Base-by-base conservation (phyloP, 2,797 vertebrate species). In the Sphenopsis melanotis region DNA sequence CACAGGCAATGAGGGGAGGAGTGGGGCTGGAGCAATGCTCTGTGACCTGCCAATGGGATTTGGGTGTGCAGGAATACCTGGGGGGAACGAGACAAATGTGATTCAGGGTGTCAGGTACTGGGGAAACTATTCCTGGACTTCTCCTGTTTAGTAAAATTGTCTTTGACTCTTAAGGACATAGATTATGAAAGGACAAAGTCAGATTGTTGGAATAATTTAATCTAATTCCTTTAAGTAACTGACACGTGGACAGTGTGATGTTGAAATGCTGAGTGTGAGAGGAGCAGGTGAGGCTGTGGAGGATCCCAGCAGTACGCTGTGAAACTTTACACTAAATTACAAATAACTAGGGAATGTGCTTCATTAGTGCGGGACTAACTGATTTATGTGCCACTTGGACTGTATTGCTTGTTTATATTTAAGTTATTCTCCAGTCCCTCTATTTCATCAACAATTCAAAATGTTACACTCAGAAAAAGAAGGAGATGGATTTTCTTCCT, bases 21-120 rank as follows among this genome's bases (percentile, higher is more conserved):
- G 19, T 5, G 10, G 39, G 49, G 12, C 15, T 14, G 69, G 52
- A 64, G 11, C 8, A 20, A 22, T 6, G 1, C 37, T 49, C 52
- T 19, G 55, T 1, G 5, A 39, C 6, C 41, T 32, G 66, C 46
- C 36, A 5, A 1, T 5, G 3, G 37, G 44, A 14, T 36, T 42
- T 32, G 30, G 15, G 27, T 9, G n/a, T 12, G 63, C 36, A 66
- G 68, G 18, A 66, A 36, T 11, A 30, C n/a, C 66, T 6, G 29
- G 13, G 5, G 7, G 14, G 2, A 7, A 52, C 0, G 1, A 66
- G 36, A 30, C 8, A 27, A n/a, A 3, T 8, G 3, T 15, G 19
- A 50, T 68, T 74, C 36, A 30, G 41, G 55, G 37, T 10, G 4
- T 15, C 44, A 49, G 32, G 29, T 64, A 15, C 65, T 8, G 34